These are phyloP conservation scores for Pterocles burchelli DNA, from an alignment of 2,113 vertebrate species.

Conservation along the genomic window DNA sequence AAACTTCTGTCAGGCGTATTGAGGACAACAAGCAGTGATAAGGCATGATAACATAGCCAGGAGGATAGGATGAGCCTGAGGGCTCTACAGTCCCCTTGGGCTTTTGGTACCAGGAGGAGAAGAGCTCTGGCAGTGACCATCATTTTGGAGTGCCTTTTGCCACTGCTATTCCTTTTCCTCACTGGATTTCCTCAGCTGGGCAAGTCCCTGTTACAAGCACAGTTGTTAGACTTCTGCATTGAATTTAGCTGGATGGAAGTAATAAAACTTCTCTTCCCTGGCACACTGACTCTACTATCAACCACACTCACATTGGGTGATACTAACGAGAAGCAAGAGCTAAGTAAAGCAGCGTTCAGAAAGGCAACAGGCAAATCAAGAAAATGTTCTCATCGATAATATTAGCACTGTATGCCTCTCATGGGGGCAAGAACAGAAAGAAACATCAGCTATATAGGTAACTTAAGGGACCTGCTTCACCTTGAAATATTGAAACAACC, in stretches of 20 bases:
- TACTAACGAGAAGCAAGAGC: fast-evolving
- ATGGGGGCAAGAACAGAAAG: not conserved
- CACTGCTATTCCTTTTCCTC: not conserved
- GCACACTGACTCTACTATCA: not conserved
- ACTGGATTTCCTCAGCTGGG: not conserved
- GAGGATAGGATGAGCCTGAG: not conserved
- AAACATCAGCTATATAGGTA: not conserved
- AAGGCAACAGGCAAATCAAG: not conserved
- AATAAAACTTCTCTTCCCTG: not conserved
- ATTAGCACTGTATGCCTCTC: not conserved
- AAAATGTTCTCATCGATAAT: fast-evolving
- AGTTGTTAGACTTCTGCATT: not conserved
- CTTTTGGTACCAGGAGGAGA: not conserved
- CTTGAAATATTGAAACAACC: not conserved
- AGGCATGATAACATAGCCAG: not conserved
- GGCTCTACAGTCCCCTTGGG: not conserved
- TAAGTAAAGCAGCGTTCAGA: not conserved
- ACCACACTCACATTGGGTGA: fast-evolving
- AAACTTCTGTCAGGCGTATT: not conserved
- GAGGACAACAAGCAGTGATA: not conserved
- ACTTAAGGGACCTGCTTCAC: not conserved
- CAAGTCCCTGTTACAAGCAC: not conserved
- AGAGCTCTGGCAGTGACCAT: not conserved
- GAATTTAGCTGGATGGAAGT: not conserved
- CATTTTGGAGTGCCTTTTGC: not conserved